These are phyloP conservation scores for Thumatha senex DNA, from an alignment of 2,888 invertebrate genomes.

Conservation along the genomic window DNA sequence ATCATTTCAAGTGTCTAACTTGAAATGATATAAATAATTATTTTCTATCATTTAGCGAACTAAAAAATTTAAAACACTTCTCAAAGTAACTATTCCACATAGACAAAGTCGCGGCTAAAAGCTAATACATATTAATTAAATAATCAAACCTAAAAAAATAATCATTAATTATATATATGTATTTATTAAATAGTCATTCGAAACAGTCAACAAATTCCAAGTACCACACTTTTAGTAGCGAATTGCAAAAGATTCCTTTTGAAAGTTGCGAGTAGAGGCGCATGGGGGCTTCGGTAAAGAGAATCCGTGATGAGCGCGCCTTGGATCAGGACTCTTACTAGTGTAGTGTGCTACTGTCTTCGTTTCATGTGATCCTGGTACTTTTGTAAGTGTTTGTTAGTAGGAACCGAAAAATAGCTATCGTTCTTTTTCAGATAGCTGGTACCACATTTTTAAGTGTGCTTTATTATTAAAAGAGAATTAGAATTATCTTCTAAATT, in stretches of 20 bases:
- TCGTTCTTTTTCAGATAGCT: background rate
- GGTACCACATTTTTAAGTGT: background rate
- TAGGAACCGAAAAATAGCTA: background rate
- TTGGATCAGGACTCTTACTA: constrained; percentile 26
- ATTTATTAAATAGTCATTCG: too few relatives aligned
- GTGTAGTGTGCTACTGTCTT: constrained; percentile 26
- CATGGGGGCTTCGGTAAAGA: constrained; percentile 46
- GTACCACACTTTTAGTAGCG: constrained; percentile 27
- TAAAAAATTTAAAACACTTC: too few relatives aligned
- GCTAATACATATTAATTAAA: too few relatives aligned
- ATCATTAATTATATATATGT: too few relatives aligned
- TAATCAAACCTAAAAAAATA: too few relatives aligned
- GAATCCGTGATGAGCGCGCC: constrained; percentile 62
- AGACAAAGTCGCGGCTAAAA: too few relatives aligned
- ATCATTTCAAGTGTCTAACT: too few relatives aligned
- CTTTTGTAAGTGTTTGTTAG: constrained; percentile 11
- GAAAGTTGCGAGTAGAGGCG: constrained; percentile 22
- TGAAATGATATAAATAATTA: too few relatives aligned
- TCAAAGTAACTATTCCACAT: too few relatives aligned
- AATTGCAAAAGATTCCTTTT: constrained; percentile 43
- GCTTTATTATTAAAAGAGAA: too few relatives aligned
- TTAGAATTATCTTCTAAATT: too few relatives aligned
- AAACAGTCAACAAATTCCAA: background rate
- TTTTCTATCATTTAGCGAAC: too few relatives aligned
- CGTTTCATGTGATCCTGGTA: constrained; percentile 33